Base-by-base conservation (phyloP, 2,888 invertebrate species). In the Endomychus coccineus region DNA sequence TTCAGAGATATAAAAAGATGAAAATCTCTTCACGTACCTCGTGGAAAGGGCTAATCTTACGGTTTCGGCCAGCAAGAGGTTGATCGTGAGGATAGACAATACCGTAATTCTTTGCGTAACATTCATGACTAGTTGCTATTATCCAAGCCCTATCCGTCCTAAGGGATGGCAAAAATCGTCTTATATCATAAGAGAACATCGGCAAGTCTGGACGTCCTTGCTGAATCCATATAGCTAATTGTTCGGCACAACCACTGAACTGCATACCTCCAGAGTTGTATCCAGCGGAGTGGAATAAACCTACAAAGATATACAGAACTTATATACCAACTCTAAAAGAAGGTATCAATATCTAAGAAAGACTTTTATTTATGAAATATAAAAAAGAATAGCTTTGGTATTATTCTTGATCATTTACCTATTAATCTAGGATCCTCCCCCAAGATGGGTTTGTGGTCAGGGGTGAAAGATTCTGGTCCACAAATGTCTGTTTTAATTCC, bases 191-290 rank as follows among this genome's bases (percentile, higher is more conserved):
- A 12, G 75, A 72, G 57, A 84, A 88, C 86, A 94, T 86, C 50
- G 89, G 84, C 52, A 84, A 71, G 36, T 80, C 76, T 0, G 92
- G 92, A 41, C 87, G 75, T 12, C 90, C 91, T 49, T 79, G 73
- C 2, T 82, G 65, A 35, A 92, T 77, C 92, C 91, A 94, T 36
- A 79, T 74, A 0, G 91, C 89, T 54, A 86, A 73, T 65, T 91
- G 85, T 56, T 87, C 78, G 0, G 81, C 86, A 49, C 85, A 85
- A 5, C 87, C 88, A 7, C 89, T 86, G 50, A 88, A 76, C 84
- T 89, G 89, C 81, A 94, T 87, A 0, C 92, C 92, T 1, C 87
- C 80, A 1, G 90, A 90, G 61, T 92, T 94, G 64, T 86, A 90
- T 0, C 87, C 92, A 56, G 85, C 87, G 44, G 82, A 85, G 59